Evolutionary conservation across 2,113 vertebrate species (phyloP).

Genomic region (Ardeotis arabs): DNA sequence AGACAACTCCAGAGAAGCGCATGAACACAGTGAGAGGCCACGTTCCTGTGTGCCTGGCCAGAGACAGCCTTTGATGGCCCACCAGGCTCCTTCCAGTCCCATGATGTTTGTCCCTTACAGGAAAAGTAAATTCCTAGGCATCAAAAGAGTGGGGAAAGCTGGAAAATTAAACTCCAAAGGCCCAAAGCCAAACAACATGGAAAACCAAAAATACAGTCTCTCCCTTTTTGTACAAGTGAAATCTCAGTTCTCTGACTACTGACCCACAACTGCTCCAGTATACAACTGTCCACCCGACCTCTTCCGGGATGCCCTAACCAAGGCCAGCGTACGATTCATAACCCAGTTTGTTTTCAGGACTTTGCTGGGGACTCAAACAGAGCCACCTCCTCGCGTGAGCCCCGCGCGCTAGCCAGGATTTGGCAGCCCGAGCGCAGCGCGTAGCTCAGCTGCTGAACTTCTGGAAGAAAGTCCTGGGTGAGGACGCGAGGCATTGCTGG

Average conservation of each 20-base stretch:
- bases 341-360: neutral
- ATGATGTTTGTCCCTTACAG: neutral
- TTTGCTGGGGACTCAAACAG: neutral
- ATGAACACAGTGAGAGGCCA: neutral
- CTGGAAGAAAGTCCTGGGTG: neutral
- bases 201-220: neutral
- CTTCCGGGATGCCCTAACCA: neutral
- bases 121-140: conserved; percentile 21
- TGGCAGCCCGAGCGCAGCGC: neutral
- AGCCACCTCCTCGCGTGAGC: rapidly evolving
- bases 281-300: neutral
- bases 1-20: neutral
- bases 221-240: neutral
- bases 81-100: neutral
- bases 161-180: neutral
- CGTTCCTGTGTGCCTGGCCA: neutral
- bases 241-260: neutral
- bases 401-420: neutral
- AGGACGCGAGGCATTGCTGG: neutral
- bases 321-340: neutral
- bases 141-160: neutral
- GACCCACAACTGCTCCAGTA: neutral
- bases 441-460: neutral
- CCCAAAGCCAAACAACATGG: neutral
- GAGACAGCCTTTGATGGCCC: neutral